phyloP scores from a whole-genome alignment of 2,113 vertebrate species.

The Chloropsis cyanopogon region DNA sequence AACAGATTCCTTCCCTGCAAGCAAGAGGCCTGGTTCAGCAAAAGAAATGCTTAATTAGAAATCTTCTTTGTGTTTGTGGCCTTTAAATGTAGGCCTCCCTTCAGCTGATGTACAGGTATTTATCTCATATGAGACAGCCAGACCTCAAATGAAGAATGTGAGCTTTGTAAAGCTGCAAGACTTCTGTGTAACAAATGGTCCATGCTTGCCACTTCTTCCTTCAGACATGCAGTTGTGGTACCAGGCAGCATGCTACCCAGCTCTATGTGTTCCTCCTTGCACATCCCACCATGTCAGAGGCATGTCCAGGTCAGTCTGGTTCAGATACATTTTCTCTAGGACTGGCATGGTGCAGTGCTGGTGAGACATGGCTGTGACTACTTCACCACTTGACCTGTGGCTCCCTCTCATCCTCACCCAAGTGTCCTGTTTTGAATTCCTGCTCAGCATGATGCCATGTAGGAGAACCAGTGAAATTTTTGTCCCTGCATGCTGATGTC shows the following conservation, averaged over 20 bases:
- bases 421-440: background rate
- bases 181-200: background rate
- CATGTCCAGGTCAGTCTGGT: background rate
- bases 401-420: background rate
- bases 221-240: background rate
- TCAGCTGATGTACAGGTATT: background rate
- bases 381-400: background rate
- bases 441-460: background rate
- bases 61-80: background rate
- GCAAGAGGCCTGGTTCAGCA: background rate
- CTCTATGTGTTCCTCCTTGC: background rate
- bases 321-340: background rate
- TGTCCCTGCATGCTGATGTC: background rate
- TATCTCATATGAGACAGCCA: background rate
- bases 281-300: background rate
- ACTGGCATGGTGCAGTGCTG: background rate
- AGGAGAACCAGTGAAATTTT: background rate
- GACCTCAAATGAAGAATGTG: background rate
- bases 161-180: background rate
- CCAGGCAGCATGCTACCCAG: background rate
- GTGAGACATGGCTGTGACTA: background rate
- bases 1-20: background rate
- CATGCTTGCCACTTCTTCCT: rapidly evolving
- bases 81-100: background rate
- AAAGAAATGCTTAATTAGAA: background rate